Conservation (phyloP, 2,888 invertebrate species). For the Sarcophaga rosellei region DNA sequence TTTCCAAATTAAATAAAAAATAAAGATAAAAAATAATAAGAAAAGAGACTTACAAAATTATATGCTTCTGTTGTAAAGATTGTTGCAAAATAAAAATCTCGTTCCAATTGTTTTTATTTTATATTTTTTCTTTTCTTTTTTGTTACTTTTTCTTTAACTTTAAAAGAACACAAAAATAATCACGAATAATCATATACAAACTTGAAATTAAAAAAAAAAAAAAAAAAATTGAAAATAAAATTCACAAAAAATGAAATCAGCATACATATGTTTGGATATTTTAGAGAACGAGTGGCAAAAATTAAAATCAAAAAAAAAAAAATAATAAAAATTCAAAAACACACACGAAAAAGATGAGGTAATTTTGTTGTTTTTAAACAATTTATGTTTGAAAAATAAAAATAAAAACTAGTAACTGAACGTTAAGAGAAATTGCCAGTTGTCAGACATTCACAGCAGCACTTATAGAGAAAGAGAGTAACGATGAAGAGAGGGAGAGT, state of each 20-base stretch:
- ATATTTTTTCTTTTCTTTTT: conserved; percentile 20
- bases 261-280: conserved; percentile 56
- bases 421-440: conserved; percentile 2
- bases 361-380: conserved; percentile 71
- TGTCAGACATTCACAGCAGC: not conserved
- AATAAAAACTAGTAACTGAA: conserved; percentile 21
- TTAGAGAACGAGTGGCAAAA: conserved; percentile 57
- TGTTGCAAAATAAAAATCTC: conserved; percentile 56
- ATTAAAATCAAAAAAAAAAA: conserved; percentile 36
- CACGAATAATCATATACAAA: conserved; percentile 56
- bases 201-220: conserved; percentile 58
- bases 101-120: conserved; percentile 50
- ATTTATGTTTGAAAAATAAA: conserved; percentile 57
- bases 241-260: conserved; percentile 58
- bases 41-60: conserved; percentile 56
- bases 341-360: conserved; percentile 70
- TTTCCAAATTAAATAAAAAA: conserved; percentile 6
- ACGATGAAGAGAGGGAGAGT: not conserved
- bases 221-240: not conserved
- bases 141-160: conserved; percentile 17
- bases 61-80: conserved; percentile 18
- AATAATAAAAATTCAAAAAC: conserved; percentile 31
- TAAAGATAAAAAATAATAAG: conserved; percentile 20
- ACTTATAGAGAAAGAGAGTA: not conserved
- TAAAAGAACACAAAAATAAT: conserved; percentile 57